Percentiles rank a stretch among this genome's conserved stretches.
Evolutionary conservation across 2,797 vertebrate species (phyloP).

Genomic region (Glossophaga mutica): DNA sequence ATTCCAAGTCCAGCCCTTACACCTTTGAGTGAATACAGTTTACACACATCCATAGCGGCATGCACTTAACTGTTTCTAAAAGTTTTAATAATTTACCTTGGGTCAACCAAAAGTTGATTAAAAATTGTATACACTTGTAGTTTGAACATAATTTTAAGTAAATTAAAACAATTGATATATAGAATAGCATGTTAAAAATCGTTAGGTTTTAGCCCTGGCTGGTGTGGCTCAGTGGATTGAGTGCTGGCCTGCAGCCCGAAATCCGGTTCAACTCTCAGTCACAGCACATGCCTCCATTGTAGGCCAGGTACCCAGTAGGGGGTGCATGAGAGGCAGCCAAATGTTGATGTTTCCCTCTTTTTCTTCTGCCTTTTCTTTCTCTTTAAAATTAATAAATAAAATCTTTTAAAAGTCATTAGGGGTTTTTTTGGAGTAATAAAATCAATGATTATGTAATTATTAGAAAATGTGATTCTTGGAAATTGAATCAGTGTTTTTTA

Average conservation of each 20-base stretch:
- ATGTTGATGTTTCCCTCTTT: not conserved
- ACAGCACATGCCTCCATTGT: not conserved
- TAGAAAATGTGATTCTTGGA: not conserved
- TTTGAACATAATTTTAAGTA: slow-evolving; percentile 31
- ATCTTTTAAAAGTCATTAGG: not conserved
- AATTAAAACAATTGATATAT: not conserved
- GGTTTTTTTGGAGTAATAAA: slow-evolving; percentile 12
- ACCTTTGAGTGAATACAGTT: not conserved
- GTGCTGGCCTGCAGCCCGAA: too few species aligned
- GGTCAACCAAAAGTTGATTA: not conserved
- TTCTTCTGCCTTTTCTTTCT: too few species aligned
- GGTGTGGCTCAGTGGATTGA: not conserved
- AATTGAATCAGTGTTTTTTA: slow-evolving; percentile 8
- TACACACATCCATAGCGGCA: not conserved
- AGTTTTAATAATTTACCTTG: not conserved
- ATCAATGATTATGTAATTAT: not conserved
- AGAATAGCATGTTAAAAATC: not conserved
- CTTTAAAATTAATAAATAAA: too few species aligned
- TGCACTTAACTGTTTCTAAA: not conserved
- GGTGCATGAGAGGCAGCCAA: too few species aligned
- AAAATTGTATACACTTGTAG: not conserved
- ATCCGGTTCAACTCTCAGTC: not conserved
- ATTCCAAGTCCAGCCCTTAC: not conserved
- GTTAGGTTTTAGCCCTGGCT: too few species aligned
- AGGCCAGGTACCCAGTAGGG: not conserved